phyloP scores from a whole-genome alignment of 2,888 invertebrate genomes.

The Cerastis rubricosa region DNA sequence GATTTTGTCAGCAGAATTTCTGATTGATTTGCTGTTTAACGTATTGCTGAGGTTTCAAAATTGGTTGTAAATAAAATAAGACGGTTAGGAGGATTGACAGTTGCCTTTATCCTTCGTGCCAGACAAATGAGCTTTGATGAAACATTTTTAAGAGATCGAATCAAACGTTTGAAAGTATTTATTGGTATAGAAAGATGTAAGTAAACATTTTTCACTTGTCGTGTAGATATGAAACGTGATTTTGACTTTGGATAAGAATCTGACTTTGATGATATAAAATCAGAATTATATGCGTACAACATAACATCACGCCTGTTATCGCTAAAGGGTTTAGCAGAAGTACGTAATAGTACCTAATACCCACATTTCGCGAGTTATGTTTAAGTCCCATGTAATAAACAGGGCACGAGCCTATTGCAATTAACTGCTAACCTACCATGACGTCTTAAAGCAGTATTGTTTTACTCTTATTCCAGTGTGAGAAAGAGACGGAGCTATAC shows the following conservation, averaged over 20 bases:
- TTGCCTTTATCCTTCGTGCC: background rate
- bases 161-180: background rate
- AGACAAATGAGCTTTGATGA: background rate
- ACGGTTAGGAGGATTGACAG: background rate
- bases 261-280: background rate
- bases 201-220: background rate
- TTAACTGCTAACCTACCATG: too few species aligned
- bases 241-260: background rate
- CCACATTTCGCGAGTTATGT: background rate
- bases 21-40: slow-evolving; percentile 19
- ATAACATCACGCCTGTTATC: background rate
- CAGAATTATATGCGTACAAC: background rate
- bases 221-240: background rate
- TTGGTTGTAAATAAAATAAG: background rate
- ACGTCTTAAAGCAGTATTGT: too few species aligned
- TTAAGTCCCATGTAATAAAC: background rate
- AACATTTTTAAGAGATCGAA: background rate
- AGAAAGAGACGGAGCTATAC: too few species aligned
- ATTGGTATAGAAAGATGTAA: background rate
- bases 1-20: slow-evolving; percentile 33
- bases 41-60: background rate
- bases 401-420: background rate
- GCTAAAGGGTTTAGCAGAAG: background rate
- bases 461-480: too few species aligned
- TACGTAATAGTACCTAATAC: background rate